These are phyloP conservation scores for Seladonia tumulorum DNA, from an alignment of 2,888 invertebrate genomes.

Conservation along the genomic window DNA sequence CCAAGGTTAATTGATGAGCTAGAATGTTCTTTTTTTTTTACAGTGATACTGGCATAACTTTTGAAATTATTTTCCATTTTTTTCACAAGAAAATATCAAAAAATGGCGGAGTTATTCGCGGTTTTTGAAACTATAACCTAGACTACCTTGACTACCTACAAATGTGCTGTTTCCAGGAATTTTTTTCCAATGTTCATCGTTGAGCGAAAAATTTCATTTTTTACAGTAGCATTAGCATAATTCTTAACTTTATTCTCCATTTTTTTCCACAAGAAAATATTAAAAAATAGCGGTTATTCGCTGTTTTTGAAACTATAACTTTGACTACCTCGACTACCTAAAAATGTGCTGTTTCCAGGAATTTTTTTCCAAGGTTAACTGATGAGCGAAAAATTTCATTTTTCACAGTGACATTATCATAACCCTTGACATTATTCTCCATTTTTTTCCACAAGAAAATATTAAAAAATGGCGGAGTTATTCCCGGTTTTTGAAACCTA, in stretches of 20 bases:
- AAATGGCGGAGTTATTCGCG: not conserved
- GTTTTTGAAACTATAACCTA: not conserved
- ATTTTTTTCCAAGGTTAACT: not conserved
- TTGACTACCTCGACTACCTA: too few species aligned
- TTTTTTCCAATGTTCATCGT: not conserved
- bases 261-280: too few species aligned
- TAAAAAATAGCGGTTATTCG: too few species aligned
- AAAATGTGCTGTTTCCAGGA: not conserved
- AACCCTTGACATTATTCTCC: not conserved
- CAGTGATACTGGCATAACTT: not conserved
- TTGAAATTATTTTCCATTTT: not conserved
- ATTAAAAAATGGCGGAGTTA: not conserved
- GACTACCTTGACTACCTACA: not conserved
- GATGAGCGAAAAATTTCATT: not conserved
- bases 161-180: not conserved
- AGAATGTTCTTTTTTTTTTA: not conserved
- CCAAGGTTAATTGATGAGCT: not conserved
- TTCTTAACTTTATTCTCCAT: not conserved
- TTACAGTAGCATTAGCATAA: not conserved
- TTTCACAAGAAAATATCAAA: not conserved
- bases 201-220: not conserved
- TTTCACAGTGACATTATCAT: not conserved
- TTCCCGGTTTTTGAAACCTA: not conserved
- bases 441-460: not conserved
- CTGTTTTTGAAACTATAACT: too few species aligned